Conservation (phyloP, 2,113 vertebrate genomes). For the Serinus canaria region DNA sequence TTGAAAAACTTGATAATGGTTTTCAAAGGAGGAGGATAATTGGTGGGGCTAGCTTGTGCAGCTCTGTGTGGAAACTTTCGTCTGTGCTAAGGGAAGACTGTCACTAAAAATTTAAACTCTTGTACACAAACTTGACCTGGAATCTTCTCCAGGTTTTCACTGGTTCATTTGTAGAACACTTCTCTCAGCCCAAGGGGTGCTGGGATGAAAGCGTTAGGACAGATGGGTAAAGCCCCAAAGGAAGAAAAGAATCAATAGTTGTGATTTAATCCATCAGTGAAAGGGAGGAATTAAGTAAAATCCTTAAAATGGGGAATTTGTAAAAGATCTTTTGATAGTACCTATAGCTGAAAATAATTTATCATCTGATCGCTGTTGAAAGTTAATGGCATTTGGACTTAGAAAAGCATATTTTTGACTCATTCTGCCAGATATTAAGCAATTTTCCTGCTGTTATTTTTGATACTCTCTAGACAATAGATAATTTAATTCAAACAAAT, state of each 20-base stretch:
- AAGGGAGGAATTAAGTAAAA: constrained; percentile 81
- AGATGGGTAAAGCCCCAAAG: constrained; percentile 81
- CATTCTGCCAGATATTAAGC: constrained; percentile 5
- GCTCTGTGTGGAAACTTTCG: constrained; percentile 97
- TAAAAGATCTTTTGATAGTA: constrained; percentile 73
- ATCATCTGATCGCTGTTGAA: constrained; percentile 14
- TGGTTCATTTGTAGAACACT: constrained; percentile 84
- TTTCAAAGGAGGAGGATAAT: constrained; percentile 97
- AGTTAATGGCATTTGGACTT: constrained; percentile 29
- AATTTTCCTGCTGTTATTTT: constrained; percentile 53
- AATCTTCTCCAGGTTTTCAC: constrained; percentile 85
- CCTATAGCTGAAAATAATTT: constrained; percentile 64
- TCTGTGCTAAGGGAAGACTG: constrained; percentile 81
- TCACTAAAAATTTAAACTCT: constrained; percentile 96
- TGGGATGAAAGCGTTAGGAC: constrained; percentile 79
- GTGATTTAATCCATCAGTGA: constrained; percentile 82
- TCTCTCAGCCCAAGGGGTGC: constrained; percentile 78
- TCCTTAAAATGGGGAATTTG: constrained; percentile 76
- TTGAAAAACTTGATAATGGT: constrained; percentile 99
- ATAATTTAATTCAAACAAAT: constrained; percentile 68
- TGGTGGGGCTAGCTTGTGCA: constrained; percentile 91
- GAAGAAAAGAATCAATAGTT: constrained; percentile 81
- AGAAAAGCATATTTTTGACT: constrained; percentile 33
- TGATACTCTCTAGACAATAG: constrained; percentile 47
- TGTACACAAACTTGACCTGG: constrained; percentile 99